A percentile compares a stretch with the other conserved stretches of the same genome.
Evolutionary conservation across 2,888 invertebrate genomes (phyloP).

Genomic region (Chorisops tibialis): DNA sequence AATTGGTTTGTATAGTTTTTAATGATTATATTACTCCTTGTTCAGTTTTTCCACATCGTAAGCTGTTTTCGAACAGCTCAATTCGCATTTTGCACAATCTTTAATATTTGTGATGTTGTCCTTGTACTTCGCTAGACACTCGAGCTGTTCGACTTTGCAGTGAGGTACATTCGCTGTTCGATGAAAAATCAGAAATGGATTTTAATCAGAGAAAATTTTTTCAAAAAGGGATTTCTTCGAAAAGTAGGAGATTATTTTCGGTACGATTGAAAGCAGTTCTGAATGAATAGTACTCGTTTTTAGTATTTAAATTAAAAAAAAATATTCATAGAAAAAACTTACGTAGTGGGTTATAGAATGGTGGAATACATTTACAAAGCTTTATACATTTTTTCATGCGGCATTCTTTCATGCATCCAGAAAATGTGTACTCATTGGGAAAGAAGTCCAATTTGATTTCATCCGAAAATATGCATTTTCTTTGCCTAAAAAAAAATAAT

Average conservation of each 20-base stretch:
- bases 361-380: conserved; percentile 68
- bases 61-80: conserved; percentile 71
- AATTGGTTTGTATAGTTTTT: neutral
- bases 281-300: too few species aligned
- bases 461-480: conserved; percentile 69
- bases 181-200: neutral
- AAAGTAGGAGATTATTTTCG: too few species aligned
- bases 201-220: too few species aligned
- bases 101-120: conserved; percentile 59
- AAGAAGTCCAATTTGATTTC: conserved; percentile 60
- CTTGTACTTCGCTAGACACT: conserved; percentile 58
- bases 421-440: conserved; percentile 65
- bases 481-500: conserved; percentile 59
- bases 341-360: conserved; percentile 65
- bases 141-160: conserved; percentile 60
- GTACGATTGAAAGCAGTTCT: too few species aligned
- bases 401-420: conserved; percentile 71
- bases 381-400: conserved; percentile 63
- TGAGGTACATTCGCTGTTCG: conserved; percentile 55
- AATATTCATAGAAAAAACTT: conserved; percentile 37
- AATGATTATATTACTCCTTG: conserved; percentile 55
- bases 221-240: too few species aligned
- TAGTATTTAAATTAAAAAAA: neutral
- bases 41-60: conserved; percentile 72
- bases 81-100: conserved; percentile 62